Evolutionary conservation across 2,797 vertebrate species (phyloP).

Genomic region (Chelonia mydas): DNA sequence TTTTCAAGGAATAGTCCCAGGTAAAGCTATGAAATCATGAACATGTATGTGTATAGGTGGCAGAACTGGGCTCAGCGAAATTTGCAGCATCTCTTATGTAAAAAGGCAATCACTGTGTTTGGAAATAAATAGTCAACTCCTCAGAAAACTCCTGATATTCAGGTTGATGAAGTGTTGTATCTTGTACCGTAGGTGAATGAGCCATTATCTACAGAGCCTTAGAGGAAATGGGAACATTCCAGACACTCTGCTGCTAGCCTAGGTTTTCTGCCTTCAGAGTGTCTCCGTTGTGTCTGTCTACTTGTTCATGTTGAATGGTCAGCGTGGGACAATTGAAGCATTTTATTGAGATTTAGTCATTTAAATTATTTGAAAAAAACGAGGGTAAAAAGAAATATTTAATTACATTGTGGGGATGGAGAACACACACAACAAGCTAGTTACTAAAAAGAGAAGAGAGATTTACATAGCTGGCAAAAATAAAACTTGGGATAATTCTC

Average conservation of each 20-base stretch:
- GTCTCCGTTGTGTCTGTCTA: not conserved
- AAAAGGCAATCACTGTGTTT: not conserved
- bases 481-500: not conserved
- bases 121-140: not conserved
- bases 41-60: not conserved
- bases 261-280: conserved; percentile 16
- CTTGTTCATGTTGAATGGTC: conserved; percentile 10
- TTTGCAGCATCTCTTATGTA: not conserved
- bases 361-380: conserved; percentile 2
- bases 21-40: not conserved
- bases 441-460: no score
- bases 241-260: not conserved
- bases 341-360: not conserved
- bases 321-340: not conserved
- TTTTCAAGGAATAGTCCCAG: not conserved
- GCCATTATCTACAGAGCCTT: not conserved
- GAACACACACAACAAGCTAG: not conserved
- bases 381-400: not conserved
- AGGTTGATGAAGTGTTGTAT: not conserved
- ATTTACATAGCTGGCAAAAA: not conserved
- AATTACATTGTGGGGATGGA: not conserved
- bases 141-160: not conserved
- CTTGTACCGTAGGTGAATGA: not conserved
- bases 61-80: not conserved
- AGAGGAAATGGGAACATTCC: not conserved